Evolutionary conservation across 1,140 invertebrate genomes (phyloP), one percentile per base, ranked within the genome.

Genomic region (Camponotus pennsylvanicus): DNA sequence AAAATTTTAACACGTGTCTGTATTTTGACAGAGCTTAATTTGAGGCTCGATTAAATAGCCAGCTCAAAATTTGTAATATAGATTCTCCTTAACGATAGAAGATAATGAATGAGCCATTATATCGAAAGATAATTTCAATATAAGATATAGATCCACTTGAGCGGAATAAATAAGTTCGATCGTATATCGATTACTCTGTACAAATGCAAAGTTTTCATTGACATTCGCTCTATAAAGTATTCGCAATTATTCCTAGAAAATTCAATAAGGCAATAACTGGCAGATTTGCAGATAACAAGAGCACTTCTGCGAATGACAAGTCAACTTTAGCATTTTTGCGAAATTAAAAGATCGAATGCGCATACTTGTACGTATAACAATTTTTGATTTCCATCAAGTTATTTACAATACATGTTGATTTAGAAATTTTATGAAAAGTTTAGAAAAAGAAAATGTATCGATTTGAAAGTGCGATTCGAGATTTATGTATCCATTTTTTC

Each of bases 61-160:
- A 3, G 2, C 7, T 57, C 18, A 7, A 57, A 0, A 2, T 7
- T 57, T 6, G 45, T 37, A 52, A 82, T 37, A 52, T 59, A 15
- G 4, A 52, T 5, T 3, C 15, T 52, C 15, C 49, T 52, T 52
- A 52, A 52, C 1, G 49, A 4, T 15, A 52, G 49, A 4, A 67
- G 77, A 90, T 89, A 86, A 88, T 89, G 11, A 27, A n/a, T 27
- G 21, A 55, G 69, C 1, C 27, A 90, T 90, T 89, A 89, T 76
- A 85, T 90, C 85, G 49, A 84, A 64, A 57, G 63, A 32, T 52
- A 64, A 57, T 9, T 85, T 75, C 73, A 15, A 52, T 18, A 18
- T 13, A 52, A 52, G 49, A 52, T 52, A 52, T 55, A 52, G 52
- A 49, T 77, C 57, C 63, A 75, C 61, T 70, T 78, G 45, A 70